A percentile compares a stretch with the other conserved stretches of the same genome.
These are phyloP conservation scores for Psettodes erumei DNA, from an alignment of 2,113 vertebrate genomes.

Conservation along the genomic window DNA sequence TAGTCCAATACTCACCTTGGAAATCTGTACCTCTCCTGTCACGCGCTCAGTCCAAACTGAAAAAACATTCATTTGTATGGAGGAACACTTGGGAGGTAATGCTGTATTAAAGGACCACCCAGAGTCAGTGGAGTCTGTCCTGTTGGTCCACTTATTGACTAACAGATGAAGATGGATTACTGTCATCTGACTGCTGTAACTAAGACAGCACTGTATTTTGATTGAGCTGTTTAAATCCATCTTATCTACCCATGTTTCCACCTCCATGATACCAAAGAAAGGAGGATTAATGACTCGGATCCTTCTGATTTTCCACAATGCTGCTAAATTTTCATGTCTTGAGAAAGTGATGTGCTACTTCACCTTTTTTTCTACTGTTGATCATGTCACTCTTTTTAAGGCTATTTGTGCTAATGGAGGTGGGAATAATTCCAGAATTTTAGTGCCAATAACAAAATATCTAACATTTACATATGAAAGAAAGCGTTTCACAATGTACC, in stretches of 20 bases:
- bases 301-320: too few relatives aligned
- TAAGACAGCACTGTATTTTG: too few relatives aligned
- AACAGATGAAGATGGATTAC: not conserved
- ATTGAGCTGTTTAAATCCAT: too few relatives aligned
- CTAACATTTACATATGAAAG: too few relatives aligned
- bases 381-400: not conserved
- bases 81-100: not conserved
- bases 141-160: conserved; percentile 16
- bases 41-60: not conserved
- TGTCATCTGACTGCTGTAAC: not conserved
- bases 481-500: too few relatives aligned
- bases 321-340: too few relatives aligned
- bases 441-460: too few relatives aligned
- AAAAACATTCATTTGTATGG: not conserved
- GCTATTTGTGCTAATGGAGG: not conserved
- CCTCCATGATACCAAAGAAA: not conserved
- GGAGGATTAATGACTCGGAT: not conserved
- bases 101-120: not conserved
- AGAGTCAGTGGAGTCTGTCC: not conserved
- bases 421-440: too few relatives aligned
- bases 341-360: too few relatives aligned
- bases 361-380: not conserved
- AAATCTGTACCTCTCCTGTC: conserved; percentile 32
- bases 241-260: not conserved
- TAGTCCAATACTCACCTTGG: conserved; percentile 50